Evolutionary conservation across 2,888 invertebrate genomes (phyloP).

Genomic region (Drosophila percnosoma): DNA sequence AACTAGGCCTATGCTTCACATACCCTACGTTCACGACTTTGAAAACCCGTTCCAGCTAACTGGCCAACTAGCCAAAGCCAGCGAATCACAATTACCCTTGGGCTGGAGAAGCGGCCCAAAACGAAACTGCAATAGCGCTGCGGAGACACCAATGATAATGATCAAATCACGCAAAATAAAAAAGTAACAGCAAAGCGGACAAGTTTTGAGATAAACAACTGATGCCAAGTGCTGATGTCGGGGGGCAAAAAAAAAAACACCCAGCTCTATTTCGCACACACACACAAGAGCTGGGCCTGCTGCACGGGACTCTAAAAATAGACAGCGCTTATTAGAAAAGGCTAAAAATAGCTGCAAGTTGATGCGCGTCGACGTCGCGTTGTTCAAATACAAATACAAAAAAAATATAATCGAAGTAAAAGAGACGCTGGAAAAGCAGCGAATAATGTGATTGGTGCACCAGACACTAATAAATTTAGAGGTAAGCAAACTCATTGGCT

Average conservation of each 20-base stretch:
- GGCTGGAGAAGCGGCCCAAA: conserved; percentile 42
- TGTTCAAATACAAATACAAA: conserved; percentile 22
- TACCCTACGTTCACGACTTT: conserved; percentile 35
- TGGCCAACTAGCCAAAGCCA: conserved; percentile 67
- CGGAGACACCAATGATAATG: conserved; percentile 66
- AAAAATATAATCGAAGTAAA: conserved; percentile 49
- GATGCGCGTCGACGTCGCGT: conserved; percentile 43
- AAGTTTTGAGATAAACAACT: conserved; percentile 59
- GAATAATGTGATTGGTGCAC: conserved; percentile 33
- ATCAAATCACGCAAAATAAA: conserved; percentile 31
- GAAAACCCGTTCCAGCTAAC: conserved; percentile 49
- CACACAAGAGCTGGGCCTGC: conserved; percentile 51
- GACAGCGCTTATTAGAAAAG: conserved; percentile 76
- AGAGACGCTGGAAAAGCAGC: conserved; percentile 29
- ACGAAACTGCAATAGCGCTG: conserved; percentile 69
- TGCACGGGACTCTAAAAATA: conserved; percentile 75
- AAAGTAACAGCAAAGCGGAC: conserved; percentile 58
- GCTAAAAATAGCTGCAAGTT: conserved; percentile 72
- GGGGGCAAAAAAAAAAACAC: conserved; percentile 4
- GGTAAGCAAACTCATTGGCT: conserved; percentile 12
- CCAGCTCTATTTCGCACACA: conserved; percentile 22
- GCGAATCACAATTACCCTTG: conserved; percentile 70
- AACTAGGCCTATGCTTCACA: conserved; percentile 18
- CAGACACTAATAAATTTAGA: conserved; percentile 14
- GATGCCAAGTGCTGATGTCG: conserved; percentile 37